Conservation (phyloP, 1,140 invertebrate species). For the Vollenhovia emeryi region DNA sequence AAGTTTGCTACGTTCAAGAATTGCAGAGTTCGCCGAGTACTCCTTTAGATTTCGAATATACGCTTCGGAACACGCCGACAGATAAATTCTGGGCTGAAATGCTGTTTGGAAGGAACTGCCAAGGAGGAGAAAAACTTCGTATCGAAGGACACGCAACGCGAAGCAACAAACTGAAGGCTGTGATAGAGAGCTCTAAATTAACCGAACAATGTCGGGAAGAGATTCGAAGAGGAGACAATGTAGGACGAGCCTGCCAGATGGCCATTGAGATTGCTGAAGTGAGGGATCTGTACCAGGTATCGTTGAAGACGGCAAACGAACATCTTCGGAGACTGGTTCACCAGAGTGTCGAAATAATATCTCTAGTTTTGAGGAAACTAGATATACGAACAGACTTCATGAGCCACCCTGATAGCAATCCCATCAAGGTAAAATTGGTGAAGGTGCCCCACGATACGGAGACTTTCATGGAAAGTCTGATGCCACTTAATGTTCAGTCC, state of each 20-base stretch:
- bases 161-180: conserved; percentile 84
- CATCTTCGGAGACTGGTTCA: too few relatives aligned
- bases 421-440: too few relatives aligned
- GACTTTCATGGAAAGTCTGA: too few relatives aligned
- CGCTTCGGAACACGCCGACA: conserved; percentile 5
- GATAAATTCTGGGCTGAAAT: conserved; percentile 79
- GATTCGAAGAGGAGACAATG: conserved; percentile 85
- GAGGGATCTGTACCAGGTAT: conserved; percentile 82
- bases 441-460: too few relatives aligned
- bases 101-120: conserved; percentile 81
- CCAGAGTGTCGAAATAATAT: too few relatives aligned
- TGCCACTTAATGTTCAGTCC: too few relatives aligned
- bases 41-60: conserved; percentile 85
- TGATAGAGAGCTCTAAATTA: conserved; percentile 80
- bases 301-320: too few relatives aligned
- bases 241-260: conserved; percentile 86
- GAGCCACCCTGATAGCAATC: too few relatives aligned
- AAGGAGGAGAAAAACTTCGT: conserved; percentile 78
- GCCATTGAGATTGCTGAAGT: conserved; percentile 83
- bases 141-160: conserved; percentile 83
- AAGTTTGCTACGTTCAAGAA: conserved; percentile 79
- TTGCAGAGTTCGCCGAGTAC: conserved; percentile 79
- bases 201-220: conserved; percentile 84
- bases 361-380: too few relatives aligned
- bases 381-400: too few relatives aligned